These are phyloP conservation scores for Perccottus glenii DNA, from an alignment of 2,113 vertebrate species.

Conservation along the genomic window DNA sequence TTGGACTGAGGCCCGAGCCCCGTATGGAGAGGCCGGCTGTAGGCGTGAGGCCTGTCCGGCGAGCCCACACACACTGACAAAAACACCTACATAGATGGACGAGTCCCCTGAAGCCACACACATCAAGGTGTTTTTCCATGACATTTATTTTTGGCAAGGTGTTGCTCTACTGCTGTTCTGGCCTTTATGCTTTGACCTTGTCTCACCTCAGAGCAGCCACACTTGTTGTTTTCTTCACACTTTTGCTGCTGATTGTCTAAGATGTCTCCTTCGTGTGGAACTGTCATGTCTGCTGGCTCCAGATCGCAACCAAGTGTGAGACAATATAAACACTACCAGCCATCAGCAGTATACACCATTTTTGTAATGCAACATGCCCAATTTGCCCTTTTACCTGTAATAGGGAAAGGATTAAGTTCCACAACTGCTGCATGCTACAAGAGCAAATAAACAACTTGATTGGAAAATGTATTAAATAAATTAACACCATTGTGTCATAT, in stretches of 20 bases:
- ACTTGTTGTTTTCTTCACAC: conserved; percentile 6
- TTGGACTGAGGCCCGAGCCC: conserved; percentile 64
- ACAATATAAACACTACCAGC: not conserved
- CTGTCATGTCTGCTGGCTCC: not conserved
- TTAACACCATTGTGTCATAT: not conserved
- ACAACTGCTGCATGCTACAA: not conserved
- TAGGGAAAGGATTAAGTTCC: not conserved
- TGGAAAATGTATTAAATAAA: not conserved
- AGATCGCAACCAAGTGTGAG: not conserved
- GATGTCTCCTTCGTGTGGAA: not conserved
- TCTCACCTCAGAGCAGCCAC: conserved; percentile 8
- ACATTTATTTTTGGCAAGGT: conserved; percentile 59
- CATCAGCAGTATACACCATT: not conserved
- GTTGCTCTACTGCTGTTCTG: conserved; percentile 31
- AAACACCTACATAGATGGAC: conserved; percentile 2
- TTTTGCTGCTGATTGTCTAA: conserved; percentile 4
- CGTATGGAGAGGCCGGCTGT: conserved; percentile 43
- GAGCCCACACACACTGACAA: conserved; percentile 31
- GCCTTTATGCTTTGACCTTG: conserved; percentile 48
- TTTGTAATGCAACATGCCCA: not conserved
- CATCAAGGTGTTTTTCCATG: conserved; percentile 48
- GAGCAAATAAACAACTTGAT: conserved; percentile 3
- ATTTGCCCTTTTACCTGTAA: not conserved
- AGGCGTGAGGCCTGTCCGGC: conserved; percentile 31
- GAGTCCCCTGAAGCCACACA: conserved; percentile 28